phyloP scores from a whole-genome alignment of 2,113 vertebrate species.

The Lasiurus cinereus region DNA sequence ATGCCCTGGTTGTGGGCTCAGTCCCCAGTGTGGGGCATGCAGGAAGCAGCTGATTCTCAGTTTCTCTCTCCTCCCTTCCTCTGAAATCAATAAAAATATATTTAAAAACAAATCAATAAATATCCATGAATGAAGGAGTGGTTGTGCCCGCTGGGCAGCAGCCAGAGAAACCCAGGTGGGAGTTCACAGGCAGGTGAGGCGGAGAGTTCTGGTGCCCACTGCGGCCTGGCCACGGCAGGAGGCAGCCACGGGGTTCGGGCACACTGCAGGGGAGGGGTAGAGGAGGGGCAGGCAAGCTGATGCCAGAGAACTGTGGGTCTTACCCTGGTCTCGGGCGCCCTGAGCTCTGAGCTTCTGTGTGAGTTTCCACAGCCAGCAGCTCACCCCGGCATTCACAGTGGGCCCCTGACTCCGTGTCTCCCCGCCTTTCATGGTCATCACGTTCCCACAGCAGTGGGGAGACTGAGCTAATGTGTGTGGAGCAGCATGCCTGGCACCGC shows the following conservation, averaged over 20 bases:
- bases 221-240: neutral
- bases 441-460: neutral
- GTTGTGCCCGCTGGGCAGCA: no score
- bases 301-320: neutral
- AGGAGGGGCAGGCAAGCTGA: neutral
- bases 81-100: no score
- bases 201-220: neutral
- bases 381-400: neutral
- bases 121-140: neutral
- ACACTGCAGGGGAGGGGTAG: neutral
- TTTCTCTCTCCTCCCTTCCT: no score
- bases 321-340: neutral
- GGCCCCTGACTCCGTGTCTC: neutral
- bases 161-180: no score
- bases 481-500: neutral
- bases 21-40: no score
- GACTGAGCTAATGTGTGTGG: neutral
- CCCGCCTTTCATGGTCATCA: neutral
- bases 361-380: neutral
- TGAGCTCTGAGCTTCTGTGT: neutral
- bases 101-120: no score
- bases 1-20: no score
- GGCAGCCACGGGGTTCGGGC: neutral
- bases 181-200: neutral
- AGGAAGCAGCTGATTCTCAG: no score